Base-by-base conservation (phyloP, 64 coral and sea anemone species). In the Exaiptasia diaphana region DNA sequence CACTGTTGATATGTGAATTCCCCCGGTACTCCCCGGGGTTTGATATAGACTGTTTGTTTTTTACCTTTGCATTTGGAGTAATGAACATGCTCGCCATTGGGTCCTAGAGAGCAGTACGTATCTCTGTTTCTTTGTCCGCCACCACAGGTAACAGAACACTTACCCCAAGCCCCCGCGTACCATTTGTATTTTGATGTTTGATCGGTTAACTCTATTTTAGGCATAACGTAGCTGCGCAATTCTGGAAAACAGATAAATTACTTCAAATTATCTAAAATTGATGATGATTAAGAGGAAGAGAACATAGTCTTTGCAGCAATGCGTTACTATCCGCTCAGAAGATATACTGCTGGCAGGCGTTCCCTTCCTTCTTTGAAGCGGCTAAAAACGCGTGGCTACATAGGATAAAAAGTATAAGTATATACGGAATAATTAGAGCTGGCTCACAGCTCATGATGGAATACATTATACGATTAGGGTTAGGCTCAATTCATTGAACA, bases 141-240 rank as follows among this genome's bases (percentile, higher is more conserved):
- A 28, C 91, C 91, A 54, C 91, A 93, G 20, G 85, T 83, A 1
- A 65, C 79, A 50, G 91, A 84, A 62, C 91, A 93, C 42, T 93
- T 83, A 18, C 81, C 63, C 91, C 91, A 93, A 15, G 83, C 79
- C 56, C 70, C 55, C 22, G 50, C 61, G 3, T 78, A 9, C 91
- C 91, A 93, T 49, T 82, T 75, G 64, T 83, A 93, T 9, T 78
- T 62, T 27, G 62, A 67, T 38, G 29, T 64, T 18, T 53, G 34
- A 4, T 46, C 37, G 3, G 53, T 53, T 29, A 22, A 38, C 20
- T 69, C 55, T 2, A 76, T 33, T 40, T 46, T 50, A 4, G 72
- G 80, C 24, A 82, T 26, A 32, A 83, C 76, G 34, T 93, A 93
- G 33, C 54, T 67, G 26, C 73, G 85, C 17, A 93, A 38, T 60